Evolutionary conservation across 2,888 invertebrate species (phyloP), one percentile per base, ranked within the genome.

Genomic region (Orthosia gothica): DNA sequence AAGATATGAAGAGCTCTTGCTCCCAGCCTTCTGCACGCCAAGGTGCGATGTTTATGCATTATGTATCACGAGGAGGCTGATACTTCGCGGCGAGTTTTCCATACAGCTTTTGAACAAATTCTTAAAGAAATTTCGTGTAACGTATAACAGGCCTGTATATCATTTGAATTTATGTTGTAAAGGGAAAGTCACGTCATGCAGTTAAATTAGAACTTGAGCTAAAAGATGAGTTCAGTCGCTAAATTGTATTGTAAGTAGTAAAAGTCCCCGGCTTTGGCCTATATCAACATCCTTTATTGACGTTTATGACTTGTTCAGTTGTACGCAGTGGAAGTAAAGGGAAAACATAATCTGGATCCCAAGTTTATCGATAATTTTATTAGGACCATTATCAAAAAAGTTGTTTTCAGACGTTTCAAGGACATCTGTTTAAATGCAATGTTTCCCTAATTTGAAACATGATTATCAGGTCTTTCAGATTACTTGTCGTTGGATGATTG

Each of bases 41-140:
- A 90, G 89, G 88, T 88, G 89, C 86, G 87, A 91, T 92, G 91
- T 91, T 91, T 91, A 93, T 94, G 92, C 93, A 94, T 93, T 91
- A 91, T 89, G 90, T 89, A 89, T 88, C 86, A 79, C 84, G 73
- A 70, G 80, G 76, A 84, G 87, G 85, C 88, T 88, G 88, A 89
- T 89, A 87, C 89, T 89, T 85, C 79, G 80, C 76, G 62, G 85
- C 72, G 70, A 87, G 84, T 88, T 87, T 89, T 88, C 80, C 89
- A 90, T 89, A 88, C 83, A 87, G 79, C 83, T 85, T 88, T 88
- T 86, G 79, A 82, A 80, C 83, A 87, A 85, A 84, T 82, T 86
- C 79, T 82, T 81, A 59, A 79, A 83, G 66, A 77, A 83, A 77
- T 77, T 86, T 80, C 59, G 69, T 77, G 65, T 73, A 76, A 79